Conservation (phyloP, 2,113 vertebrate species). For the Campylomormyrus tamandua region DNA sequence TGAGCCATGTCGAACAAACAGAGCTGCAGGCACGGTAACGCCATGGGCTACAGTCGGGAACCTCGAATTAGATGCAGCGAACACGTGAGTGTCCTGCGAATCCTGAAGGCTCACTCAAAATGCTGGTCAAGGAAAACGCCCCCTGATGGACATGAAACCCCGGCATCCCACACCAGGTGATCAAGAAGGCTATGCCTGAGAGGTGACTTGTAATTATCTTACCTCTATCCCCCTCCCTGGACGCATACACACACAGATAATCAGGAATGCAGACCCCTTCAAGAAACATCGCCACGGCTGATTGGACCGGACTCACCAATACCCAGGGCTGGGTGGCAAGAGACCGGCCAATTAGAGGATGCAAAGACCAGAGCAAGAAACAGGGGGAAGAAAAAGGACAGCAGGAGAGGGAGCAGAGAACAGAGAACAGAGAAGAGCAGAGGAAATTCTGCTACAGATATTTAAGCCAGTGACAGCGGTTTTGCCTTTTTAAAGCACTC, state of each 20-base stretch:
- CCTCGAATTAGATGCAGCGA: not conserved
- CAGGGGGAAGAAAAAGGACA: not conserved
- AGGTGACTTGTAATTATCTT: not conserved
- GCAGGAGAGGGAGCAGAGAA: not conserved
- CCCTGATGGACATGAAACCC: not conserved
- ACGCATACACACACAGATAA: not conserved
- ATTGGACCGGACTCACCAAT: constrained; percentile 39
- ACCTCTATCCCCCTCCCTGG: not conserved
- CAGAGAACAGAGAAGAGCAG: not conserved
- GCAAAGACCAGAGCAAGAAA: constrained; percentile 15
- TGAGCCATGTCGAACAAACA: not conserved
- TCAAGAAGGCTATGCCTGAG: not conserved
- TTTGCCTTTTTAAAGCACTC: not conserved
- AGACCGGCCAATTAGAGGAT: constrained; percentile 43
- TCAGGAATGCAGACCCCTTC: not conserved
- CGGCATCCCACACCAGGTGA: not conserved
- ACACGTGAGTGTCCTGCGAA: not conserved
- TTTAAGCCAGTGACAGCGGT: not conserved
- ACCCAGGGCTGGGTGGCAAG: constrained; percentile 27
- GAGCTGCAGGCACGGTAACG: not conserved
- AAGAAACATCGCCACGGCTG: constrained; percentile 26
- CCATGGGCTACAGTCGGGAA: not conserved
- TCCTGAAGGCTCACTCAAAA: not conserved
- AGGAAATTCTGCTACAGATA: not conserved
- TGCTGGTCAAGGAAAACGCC: not conserved